Conservation (phyloP, 2,113 vertebrate genomes). For the Promerops cafer region DNA sequence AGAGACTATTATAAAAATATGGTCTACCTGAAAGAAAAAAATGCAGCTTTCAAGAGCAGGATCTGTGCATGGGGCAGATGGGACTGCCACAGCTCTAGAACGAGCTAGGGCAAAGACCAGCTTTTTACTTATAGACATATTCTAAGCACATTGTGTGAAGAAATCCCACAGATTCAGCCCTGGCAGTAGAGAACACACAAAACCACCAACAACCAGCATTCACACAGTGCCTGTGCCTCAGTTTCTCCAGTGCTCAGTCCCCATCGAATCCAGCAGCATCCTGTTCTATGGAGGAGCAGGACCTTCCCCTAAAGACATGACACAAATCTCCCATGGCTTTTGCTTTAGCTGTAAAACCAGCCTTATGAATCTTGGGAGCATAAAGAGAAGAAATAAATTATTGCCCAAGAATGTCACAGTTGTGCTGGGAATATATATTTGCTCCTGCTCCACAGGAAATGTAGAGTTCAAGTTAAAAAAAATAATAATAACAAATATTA, state of each 20-base stretch:
- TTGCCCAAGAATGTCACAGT: neutral
- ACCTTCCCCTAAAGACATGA: neutral
- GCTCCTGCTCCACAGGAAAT: neutral
- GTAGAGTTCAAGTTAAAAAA: neutral
- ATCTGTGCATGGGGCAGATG: neutral
- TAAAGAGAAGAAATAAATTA: neutral
- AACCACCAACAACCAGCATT: neutral
- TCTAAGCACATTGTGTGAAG: neutral
- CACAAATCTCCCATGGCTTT: neutral
- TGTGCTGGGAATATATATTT: neutral
- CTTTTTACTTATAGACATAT: neutral
- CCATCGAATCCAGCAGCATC: neutral
- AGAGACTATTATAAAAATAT: neutral
- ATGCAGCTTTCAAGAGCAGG: neutral
- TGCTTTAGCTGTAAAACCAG: neutral
- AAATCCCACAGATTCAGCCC: neutral
- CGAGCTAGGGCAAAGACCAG: neutral
- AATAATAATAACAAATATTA: neutral
- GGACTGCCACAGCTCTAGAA: neutral
- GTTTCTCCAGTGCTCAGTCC: neutral
- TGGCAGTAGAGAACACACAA: neutral
- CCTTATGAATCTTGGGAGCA: neutral
- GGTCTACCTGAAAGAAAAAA: neutral
- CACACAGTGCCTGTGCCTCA: neutral
- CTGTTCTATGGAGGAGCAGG: neutral